Evolutionary conservation across 2,797 vertebrate species (phyloP), one percentile per base, ranked within the genome.

Genomic region (Artibeus jamaicensis): DNA sequence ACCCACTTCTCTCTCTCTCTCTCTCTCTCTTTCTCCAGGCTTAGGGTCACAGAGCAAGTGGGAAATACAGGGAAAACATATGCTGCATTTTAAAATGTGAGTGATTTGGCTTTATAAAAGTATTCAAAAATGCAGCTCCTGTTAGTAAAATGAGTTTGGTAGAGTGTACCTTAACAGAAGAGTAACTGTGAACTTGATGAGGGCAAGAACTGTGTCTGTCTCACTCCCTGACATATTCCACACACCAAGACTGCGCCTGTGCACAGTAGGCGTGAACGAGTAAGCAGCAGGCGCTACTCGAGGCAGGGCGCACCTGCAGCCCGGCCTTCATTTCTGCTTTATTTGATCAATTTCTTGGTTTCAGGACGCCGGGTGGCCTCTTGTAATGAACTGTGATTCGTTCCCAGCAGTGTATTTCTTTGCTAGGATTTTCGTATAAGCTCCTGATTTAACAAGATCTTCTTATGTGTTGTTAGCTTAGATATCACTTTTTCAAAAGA

Each of bases 401-500:
- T 59, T 94, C 62, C n/a, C 9, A 68, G 34, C 9, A 73, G 34
- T 42, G 24, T 22, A 59, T 78, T 77, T 32, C 82, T 86, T 48
- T 32, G 46, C 18, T 87, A 91, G 87, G 50, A 32, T 76, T 93
- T 94, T 10, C 39, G 44, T 29, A 53, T 5, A 6, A 65, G 50
- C 53, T 44, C 73, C 34, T 26, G 82, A 84, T 74, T 92, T 29
- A n/a, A 76, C 18, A 65, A 46, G 90, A 86, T 62, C 48, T 84
- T 88, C 6, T 32, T 15, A 50, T 12, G 29, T 85, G 57, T 48
- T 76, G 53, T 22, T 76, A n/a, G 37, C 32, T 90, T 77, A 44
- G 78, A 82, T 76, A 71, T 78, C 24, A 37, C 77, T 74, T 85
- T 67, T 24, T 62, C 79, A 93, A 86, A 79, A 22, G 73, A 96